Evolutionary conservation across 1,140 invertebrate genomes (phyloP).

Genomic region (Diachasma alloeum): DNA sequence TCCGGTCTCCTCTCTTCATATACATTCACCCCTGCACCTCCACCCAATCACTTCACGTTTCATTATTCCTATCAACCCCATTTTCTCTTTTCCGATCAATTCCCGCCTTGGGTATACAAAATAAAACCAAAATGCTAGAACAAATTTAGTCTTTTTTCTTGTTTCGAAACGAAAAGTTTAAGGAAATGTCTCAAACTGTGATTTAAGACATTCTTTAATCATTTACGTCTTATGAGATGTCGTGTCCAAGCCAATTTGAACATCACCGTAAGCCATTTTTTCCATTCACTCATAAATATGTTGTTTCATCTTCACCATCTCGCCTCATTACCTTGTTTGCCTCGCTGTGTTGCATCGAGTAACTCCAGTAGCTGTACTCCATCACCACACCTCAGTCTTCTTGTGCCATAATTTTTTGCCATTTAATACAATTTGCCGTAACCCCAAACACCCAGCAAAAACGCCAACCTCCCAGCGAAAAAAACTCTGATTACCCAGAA

Average conservation of each 20-base stretch:
- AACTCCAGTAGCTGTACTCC: slow-evolving; percentile 13
- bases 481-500: neutral
- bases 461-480: neutral
- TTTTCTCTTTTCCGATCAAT: neutral
- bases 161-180: neutral
- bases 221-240: too few species aligned
- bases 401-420: neutral
- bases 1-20: slow-evolving; percentile 13
- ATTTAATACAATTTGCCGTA: slow-evolving; percentile 10
- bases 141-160: neutral
- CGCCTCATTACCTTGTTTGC: slow-evolving; percentile 36
- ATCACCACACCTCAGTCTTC: slow-evolving; percentile 1
- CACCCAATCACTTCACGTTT: neutral
- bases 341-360: neutral
- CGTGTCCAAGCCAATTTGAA: too few species aligned
- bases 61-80: neutral
- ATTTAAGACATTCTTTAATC: too few species aligned
- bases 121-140: neutral
- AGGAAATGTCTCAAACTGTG: too few species aligned
- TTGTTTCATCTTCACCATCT: slow-evolving; percentile 37
- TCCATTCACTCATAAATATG: slow-evolving; percentile 36
- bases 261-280: slow-evolving; percentile 8
- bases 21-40: neutral
- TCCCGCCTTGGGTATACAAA: neutral
- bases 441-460: neutral